Conservation (phyloP, 2,113 vertebrate genomes). For the Butorides virescens region DNA sequence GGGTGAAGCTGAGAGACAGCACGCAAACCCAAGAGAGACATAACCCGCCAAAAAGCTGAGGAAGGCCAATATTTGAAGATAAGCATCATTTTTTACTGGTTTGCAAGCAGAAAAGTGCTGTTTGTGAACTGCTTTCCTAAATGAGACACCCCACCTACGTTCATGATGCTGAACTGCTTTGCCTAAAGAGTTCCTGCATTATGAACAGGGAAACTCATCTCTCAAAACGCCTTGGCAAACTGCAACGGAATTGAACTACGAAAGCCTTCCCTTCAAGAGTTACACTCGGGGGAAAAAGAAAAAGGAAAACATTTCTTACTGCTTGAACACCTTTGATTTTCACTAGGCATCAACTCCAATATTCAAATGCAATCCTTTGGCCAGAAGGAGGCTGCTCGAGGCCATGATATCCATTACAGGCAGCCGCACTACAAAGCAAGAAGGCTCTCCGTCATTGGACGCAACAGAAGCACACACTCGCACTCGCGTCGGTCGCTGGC, state of each 20-base stretch:
- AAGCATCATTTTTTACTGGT: neutral
- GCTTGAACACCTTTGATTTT: neutral
- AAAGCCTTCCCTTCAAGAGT: neutral
- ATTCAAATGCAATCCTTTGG: neutral
- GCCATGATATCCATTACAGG: neutral
- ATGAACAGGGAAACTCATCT: neutral
- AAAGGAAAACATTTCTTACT: neutral
- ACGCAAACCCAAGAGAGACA: accelerated
- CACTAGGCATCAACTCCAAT: neutral
- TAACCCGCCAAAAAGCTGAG: neutral
- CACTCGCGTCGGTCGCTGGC: accelerated
- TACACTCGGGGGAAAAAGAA: too few relatives aligned
- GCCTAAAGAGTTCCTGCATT: neutral
- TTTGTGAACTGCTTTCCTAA: neutral
- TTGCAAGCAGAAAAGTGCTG: neutral
- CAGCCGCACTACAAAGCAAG: too few relatives aligned
- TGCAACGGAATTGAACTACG: neutral
- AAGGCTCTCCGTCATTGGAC: accelerated
- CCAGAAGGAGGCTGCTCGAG: neutral
- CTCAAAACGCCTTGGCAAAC: neutral
- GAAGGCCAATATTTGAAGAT: neutral
- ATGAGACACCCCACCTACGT: accelerated
- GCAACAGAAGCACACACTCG: neutral
- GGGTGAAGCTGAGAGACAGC: neutral
- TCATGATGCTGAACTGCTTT: neutral